Conservation (phyloP, 1,140 invertebrate species). For the Neomicropteryx cornuta region DNA sequence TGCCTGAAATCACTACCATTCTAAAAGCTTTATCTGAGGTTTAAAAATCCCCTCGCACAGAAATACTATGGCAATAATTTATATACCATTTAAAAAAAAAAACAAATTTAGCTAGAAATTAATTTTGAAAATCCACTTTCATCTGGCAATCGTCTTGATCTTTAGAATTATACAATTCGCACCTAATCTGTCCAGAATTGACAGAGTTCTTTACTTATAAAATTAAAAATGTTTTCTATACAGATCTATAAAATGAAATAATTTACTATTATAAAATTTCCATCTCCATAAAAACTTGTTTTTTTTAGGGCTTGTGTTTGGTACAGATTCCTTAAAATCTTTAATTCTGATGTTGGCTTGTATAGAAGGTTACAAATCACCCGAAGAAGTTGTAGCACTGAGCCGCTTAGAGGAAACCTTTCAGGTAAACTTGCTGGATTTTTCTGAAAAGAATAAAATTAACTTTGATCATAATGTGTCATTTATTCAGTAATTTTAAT, state of each 20-base stretch:
- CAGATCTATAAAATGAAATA: background rate
- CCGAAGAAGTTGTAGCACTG: constrained; percentile 66
- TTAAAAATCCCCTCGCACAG: too few species aligned
- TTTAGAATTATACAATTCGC: background rate
- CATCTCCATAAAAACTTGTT: constrained; percentile 5
- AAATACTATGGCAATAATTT: too few species aligned
- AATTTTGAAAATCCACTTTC: constrained; percentile 3
- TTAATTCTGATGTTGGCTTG: constrained; percentile 67
- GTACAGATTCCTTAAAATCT: constrained; percentile 75
- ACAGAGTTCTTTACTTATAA: too few species aligned
- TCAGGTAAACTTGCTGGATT: constrained; percentile 43
- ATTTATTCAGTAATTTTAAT: too few species aligned
- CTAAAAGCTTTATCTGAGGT: too few species aligned
- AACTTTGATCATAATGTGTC: constrained; percentile 2
- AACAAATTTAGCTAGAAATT: constrained; percentile 5
- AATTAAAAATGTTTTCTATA: too few species aligned
- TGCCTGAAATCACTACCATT: too few species aligned
- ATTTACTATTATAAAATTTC: background rate
- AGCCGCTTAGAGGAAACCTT: constrained; percentile 75
- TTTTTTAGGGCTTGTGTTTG: constrained; percentile 63
- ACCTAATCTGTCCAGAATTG: too few species aligned
- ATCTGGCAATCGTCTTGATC: constrained; percentile 9
- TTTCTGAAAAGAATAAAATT: background rate
- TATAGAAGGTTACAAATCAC: constrained; percentile 53
- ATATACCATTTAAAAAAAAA: constrained; percentile 6